phyloP scores from a whole-genome alignment of 2,888 invertebrate species.

The Drosophila fulvimacula region DNA sequence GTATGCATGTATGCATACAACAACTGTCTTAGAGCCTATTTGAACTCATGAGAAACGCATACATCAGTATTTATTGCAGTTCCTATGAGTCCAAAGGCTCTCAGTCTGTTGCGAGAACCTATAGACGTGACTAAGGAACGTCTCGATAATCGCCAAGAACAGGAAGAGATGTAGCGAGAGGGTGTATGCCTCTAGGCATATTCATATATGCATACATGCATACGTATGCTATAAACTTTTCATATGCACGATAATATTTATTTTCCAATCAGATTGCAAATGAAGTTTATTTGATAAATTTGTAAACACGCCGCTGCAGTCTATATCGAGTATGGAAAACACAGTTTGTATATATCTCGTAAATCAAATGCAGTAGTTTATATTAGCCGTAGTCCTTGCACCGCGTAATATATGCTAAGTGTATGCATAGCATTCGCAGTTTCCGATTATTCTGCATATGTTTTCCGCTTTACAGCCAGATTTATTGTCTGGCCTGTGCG shows the following conservation, averaged over 20 bases:
- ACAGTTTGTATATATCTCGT: neutral
- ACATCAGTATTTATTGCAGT: too few relatives aligned
- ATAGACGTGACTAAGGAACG: too few relatives aligned
- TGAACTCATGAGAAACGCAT: too few relatives aligned
- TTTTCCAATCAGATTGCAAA: slow-evolving; percentile 1
- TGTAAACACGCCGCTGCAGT: slow-evolving; percentile 3
- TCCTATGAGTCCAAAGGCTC: too few relatives aligned
- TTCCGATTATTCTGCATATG: slow-evolving; percentile 31
- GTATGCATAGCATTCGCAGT: slow-evolving; percentile 29
- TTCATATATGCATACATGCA: neutral
- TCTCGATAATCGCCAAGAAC: neutral
- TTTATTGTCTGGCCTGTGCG: slow-evolving; percentile 1
- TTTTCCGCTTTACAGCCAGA: slow-evolving; percentile 3
- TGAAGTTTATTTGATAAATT: slow-evolving; percentile 1
- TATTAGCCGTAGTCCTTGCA: slow-evolving; percentile 39
- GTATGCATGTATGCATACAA: too few relatives aligned
- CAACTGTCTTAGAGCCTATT: too few relatives aligned
- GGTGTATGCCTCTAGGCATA: too few relatives aligned
- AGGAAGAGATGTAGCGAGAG: neutral
- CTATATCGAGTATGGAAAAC: neutral
- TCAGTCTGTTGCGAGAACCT: too few relatives aligned
- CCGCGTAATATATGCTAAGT: slow-evolving; percentile 22
- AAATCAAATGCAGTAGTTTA: slow-evolving; percentile 27
- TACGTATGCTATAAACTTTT: neutral
- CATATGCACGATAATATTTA: neutral